A percentile compares a stretch with the other conserved stretches of the same genome.
Evolutionary conservation across 1,140 invertebrate species (phyloP).

Genomic region (Zaprionus ornatus): DNA sequence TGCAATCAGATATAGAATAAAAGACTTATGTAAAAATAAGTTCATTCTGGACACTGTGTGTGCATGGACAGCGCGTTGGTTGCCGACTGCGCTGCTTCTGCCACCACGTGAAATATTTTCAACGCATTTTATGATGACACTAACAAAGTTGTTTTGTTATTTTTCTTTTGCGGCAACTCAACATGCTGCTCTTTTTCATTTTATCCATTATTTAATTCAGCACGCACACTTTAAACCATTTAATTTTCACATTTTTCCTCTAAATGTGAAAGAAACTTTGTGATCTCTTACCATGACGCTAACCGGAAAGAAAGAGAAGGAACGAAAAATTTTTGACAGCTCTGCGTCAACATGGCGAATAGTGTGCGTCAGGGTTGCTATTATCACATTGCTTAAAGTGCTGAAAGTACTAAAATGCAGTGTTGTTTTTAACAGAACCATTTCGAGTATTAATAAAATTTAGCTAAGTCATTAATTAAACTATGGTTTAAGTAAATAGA

Average conservation of each 20-base stretch:
- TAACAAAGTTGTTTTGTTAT: background rate
- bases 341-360: slow-evolving; percentile 60
- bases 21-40: slow-evolving; percentile 37
- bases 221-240: slow-evolving; percentile 32
- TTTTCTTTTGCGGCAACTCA: slow-evolving; percentile 12
- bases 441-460: background rate
- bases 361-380: slow-evolving; percentile 58
- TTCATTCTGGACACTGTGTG: slow-evolving; percentile 1
- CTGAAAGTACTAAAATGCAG: background rate
- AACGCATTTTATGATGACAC: slow-evolving; percentile 4
- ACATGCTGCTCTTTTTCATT: background rate
- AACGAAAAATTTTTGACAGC: slow-evolving; percentile 67
- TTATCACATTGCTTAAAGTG: background rate
- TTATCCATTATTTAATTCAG: slow-evolving; percentile 50
- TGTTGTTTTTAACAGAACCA: slow-evolving; percentile 2
- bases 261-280: slow-evolving; percentile 49
- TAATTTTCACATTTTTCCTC: slow-evolving; percentile 72
- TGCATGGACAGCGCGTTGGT: slow-evolving; percentile 46
- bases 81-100: slow-evolving; percentile 26
- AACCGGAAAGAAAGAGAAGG: slow-evolving; percentile 82
- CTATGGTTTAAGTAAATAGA: background rate
- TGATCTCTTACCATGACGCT: slow-evolving; percentile 76
- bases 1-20: slow-evolving; percentile 83
- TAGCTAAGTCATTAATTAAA: background rate
- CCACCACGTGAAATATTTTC: slow-evolving; percentile 70